Evolutionary conservation across 2,888 invertebrate genomes (phyloP).

Genomic region (Epirrhoe alternata): DNA sequence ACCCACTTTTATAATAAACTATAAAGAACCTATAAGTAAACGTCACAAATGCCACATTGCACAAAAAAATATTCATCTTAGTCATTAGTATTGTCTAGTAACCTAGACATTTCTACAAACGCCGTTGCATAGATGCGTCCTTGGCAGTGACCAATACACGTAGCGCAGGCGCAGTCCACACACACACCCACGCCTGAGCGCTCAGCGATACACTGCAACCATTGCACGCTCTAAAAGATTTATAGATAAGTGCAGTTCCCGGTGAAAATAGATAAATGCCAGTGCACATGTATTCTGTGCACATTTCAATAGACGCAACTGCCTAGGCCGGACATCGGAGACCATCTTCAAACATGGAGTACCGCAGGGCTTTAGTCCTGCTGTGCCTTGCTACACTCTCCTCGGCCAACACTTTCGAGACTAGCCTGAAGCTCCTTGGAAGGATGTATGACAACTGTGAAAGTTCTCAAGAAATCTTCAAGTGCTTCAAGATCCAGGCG

Average conservation of each 20-base stretch:
- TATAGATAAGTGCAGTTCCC: constrained; percentile 85
- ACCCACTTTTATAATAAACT: too few species aligned
- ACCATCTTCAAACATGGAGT: constrained; percentile 63
- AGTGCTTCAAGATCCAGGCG: constrained; percentile 90
- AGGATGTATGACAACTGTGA: constrained; percentile 87
- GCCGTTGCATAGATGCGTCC: constrained; percentile 49
- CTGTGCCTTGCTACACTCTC: constrained; percentile 69
- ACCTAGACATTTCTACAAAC: constrained; percentile 43
- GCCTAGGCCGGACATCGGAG: constrained; percentile 72
- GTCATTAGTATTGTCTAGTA: too few species aligned
- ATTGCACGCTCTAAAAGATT: constrained; percentile 86
- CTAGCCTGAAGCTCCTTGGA: constrained; percentile 78
- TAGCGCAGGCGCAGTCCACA: constrained; percentile 34
- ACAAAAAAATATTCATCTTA: too few species aligned
- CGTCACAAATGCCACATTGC: too few species aligned
- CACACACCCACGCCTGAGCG: constrained; percentile 77
- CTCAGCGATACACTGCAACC: constrained; percentile 81
- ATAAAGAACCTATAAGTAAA: too few species aligned
- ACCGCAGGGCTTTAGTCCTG: constrained; percentile 72
- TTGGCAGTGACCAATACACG: constrained; percentile 66
- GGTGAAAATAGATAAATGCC: constrained; percentile 85
- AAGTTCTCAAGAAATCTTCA: constrained; percentile 86
- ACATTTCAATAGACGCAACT: constrained; percentile 82
- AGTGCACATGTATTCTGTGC: constrained; percentile 79
- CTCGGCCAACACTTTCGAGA: constrained; percentile 72